phyloP scores from a whole-genome alignment of 2,113 vertebrate genomes.

The Leptosomus discolor region DNA sequence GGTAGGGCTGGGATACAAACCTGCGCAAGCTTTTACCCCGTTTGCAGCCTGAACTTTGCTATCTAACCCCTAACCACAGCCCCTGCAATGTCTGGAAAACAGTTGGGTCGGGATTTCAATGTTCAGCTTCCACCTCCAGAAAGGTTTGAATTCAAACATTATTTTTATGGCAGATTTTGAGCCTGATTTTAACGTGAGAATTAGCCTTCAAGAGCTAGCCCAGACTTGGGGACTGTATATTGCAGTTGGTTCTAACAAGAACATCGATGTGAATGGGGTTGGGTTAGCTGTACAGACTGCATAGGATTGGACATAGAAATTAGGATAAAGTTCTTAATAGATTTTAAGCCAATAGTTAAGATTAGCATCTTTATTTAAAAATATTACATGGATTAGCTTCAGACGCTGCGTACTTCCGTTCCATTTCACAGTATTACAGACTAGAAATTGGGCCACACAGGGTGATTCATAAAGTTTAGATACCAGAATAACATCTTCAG shows the following conservation, averaged over 20 bases:
- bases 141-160: background rate
- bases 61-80: background rate
- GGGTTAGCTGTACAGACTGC: background rate
- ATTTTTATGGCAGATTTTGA: background rate
- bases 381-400: conserved; percentile 62
- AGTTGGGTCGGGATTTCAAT: background rate
- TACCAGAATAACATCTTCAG: conserved; percentile 76
- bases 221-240: background rate
- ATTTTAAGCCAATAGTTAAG: conserved; percentile 21
- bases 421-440: conserved; percentile 28
- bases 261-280: background rate
- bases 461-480: conserved; percentile 74
- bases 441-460: conserved; percentile 73
- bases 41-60: background rate
- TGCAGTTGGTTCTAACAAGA: background rate
- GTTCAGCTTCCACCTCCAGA: background rate
- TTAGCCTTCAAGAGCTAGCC: background rate
- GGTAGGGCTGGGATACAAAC: background rate
- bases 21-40: accelerated
- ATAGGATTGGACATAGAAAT: background rate
- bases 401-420: conserved; percentile 16
- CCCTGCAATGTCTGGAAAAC: accelerated
- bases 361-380: conserved; percentile 53
- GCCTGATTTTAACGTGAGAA: background rate
- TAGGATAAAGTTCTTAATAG: background rate